These are phyloP conservation scores for Heliothis virescens DNA, from an alignment of 1,140 invertebrate genomes.

Conservation along the genomic window DNA sequence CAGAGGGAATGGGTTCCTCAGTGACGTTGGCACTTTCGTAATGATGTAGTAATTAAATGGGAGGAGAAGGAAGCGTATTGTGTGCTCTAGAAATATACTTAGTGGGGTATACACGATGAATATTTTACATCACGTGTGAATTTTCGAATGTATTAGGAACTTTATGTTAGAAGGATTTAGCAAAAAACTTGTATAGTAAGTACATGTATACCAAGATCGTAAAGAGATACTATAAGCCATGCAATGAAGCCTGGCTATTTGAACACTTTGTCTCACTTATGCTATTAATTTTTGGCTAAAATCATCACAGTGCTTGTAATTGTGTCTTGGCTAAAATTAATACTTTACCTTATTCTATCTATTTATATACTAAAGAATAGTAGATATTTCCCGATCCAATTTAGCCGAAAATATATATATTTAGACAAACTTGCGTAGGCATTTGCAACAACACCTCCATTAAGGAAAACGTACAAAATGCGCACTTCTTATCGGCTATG, in stretches of 20 bases:
- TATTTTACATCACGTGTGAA: neutral
- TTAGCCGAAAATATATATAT: neutral
- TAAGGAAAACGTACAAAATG: conserved; percentile 9
- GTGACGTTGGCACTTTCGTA: conserved; percentile 39
- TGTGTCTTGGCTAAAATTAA: neutral
- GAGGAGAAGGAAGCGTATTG: conserved; percentile 8
- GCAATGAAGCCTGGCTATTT: too few species aligned
- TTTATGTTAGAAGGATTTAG: too few species aligned
- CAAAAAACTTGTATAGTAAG: too few species aligned
- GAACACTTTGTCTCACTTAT: too few species aligned
- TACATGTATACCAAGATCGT: too few species aligned
- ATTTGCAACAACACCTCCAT: conserved; percentile 5
- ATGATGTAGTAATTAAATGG: conserved; percentile 34
- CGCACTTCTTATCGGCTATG: neutral
- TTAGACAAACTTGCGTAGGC: conserved; percentile 4
- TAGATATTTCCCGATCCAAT: neutral
- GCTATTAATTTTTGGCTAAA: too few species aligned
- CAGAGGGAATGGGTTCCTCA: neutral
- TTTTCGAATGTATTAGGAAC: too few species aligned
- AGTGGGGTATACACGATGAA: neutral
- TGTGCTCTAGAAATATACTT: neutral
- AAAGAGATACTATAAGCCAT: too few species aligned
- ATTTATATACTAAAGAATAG: too few species aligned
- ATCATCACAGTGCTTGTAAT: too few species aligned
- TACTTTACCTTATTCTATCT: too few species aligned